Base-by-base conservation (phyloP, 1,140 invertebrate genomes). In the Bilobella aurantiaca region DNA sequence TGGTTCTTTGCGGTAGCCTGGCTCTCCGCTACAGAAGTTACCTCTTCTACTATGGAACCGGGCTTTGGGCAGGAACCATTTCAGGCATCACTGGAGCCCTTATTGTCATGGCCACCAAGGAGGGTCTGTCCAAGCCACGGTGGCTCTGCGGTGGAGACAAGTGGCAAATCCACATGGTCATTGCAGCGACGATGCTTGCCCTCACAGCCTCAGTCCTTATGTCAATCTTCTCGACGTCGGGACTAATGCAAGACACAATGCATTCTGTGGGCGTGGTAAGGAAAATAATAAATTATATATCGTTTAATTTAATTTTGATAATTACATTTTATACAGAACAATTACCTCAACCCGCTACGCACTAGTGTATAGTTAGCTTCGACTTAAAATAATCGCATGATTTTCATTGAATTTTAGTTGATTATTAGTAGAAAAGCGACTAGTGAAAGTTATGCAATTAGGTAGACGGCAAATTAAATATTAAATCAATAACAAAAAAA, bases 21-120 rank as follows among this genome's bases (percentile, higher is more conserved):
- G 66, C 68, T 30, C 58, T 73, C 1, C 60, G 68, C 32, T 73
- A 69, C 57, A 66, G 69, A 42, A 73, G 68, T 46, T 69, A 73
- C 31, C 31, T 70, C 16, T 69, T 73, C 58, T 68, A 69, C 58
- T 73, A 73, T 57, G 68, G 71, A 21, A 63, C 68, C 1, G 68
- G 68, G 8, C 37, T 70, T 1, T 73, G 68, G 71, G 63, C 70
- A 8, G 70, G 70, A 23, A 68, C 58, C 1, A 29, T 72, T 3
- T 63, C 66, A 0, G 70, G 67, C 8, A 67, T 72, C 34, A 28
- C 61, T 18, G 70, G 70, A 18, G 69, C 69, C 1, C 37, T 73
- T 2, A 58, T 49, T 23, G 64, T 69, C 23, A 69, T 68, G 46
- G 63, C 65, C 34, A 69, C 71, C 21, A 73, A 70, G 57, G 56